Conservation (phyloP, 2,113 vertebrate species). For the Tympanuchus pallidicinctus region DNA sequence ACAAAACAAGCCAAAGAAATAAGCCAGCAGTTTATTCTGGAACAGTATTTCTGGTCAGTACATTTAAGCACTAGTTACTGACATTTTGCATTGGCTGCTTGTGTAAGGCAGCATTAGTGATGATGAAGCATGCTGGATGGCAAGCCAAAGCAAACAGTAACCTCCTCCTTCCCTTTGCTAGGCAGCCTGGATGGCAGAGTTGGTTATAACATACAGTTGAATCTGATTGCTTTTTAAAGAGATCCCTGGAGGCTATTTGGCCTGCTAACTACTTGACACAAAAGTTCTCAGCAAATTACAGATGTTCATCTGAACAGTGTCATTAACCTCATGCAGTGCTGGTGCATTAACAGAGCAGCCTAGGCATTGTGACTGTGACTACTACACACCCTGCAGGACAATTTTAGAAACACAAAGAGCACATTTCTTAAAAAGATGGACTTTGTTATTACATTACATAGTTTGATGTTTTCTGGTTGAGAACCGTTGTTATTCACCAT, state of each 20-base stretch:
- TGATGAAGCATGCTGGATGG: not conserved
- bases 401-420: accelerated
- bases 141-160: not conserved
- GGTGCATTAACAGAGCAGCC: not conserved
- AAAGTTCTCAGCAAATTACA: not conserved
- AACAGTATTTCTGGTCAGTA: not conserved
- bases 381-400: not conserved
- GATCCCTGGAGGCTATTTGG: not conserved
- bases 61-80: not conserved
- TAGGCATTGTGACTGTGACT: not conserved
- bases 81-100: not conserved
- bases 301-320: not conserved
- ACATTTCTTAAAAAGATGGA: not conserved
- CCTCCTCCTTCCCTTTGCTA: not conserved
- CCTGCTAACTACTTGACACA: not conserved
- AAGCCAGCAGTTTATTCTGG: not conserved
- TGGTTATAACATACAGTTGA: not conserved
- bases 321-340: not conserved
- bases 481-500: not conserved
- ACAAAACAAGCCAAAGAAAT: not conserved
- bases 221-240: not conserved
- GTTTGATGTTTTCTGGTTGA: not conserved
- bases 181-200: not conserved
- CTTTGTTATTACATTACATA: not conserved
- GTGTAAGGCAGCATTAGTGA: not conserved